phyloP scores from a whole-genome alignment of 2,888 invertebrate genomes.

The Chrysolina oricalcia region DNA sequence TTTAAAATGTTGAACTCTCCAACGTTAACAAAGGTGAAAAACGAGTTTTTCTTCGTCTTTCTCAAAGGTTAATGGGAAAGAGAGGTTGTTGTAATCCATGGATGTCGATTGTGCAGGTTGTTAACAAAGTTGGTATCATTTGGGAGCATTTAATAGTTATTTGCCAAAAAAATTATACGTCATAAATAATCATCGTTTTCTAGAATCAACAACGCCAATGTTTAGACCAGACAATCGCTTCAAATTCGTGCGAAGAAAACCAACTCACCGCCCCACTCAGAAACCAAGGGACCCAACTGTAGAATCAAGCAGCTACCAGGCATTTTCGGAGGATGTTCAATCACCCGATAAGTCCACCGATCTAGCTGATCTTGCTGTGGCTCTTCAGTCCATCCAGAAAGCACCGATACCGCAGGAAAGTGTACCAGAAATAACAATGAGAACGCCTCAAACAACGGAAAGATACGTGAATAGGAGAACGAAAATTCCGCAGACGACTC shows the following conservation, averaged over 20 bases:
- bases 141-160: too few relatives aligned
- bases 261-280: conserved; percentile 53
- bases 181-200: not conserved
- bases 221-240: conserved; percentile 51
- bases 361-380: conserved; percentile 62
- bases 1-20: too few relatives aligned
- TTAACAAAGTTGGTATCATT: too few relatives aligned
- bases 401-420: conserved; percentile 55
- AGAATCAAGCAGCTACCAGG: conserved; percentile 22
- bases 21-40: too few relatives aligned
- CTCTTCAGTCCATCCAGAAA: conserved; percentile 63
- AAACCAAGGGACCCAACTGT: conserved; percentile 35
- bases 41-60: too few relatives aligned
- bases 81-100: too few relatives aligned
- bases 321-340: conserved; percentile 59
- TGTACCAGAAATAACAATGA: not conserved
- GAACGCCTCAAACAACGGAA: conserved; percentile 5
- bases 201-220: conserved; percentile 31
- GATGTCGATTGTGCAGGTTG: too few relatives aligned
- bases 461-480: not conserved
- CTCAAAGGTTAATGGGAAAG: too few relatives aligned
- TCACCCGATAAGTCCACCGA: conserved; percentile 53
- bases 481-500: conserved; percentile 11
- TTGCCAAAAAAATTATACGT: not conserved
- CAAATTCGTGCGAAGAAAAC: conserved; percentile 60